These are phyloP conservation scores for Pilophorus perplexus DNA, from an alignment of 2,888 invertebrate genomes.

Conservation along the genomic window DNA sequence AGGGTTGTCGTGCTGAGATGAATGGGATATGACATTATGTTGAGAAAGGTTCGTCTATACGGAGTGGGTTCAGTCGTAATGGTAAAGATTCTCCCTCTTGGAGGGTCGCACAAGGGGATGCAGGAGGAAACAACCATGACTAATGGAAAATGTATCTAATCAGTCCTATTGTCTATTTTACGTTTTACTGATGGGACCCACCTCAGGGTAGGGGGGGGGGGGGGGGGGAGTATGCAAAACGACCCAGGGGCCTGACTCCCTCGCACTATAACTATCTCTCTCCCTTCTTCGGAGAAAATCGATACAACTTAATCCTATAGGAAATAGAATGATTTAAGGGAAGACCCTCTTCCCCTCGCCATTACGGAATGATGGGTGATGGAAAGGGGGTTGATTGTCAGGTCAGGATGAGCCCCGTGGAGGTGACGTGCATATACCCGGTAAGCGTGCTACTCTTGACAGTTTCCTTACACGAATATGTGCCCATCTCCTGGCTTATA, in stretches of 20 bases:
- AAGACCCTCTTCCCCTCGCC: no score
- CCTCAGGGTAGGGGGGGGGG: conserved; percentile 2
- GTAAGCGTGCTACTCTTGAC: conserved; percentile 32
- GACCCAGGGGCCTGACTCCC: conserved; percentile 40
- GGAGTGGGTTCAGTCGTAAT: no score
- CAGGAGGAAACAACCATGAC: conserved; percentile 44
- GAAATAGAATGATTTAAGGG: conserved; percentile 37
- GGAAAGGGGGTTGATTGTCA: conserved; percentile 27
- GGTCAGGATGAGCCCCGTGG: conserved; percentile 31
- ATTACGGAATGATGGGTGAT: neutral
- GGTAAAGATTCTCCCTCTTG: conserved; percentile 35
- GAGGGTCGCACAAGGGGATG: conserved; percentile 30
- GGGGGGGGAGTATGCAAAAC: conserved; percentile 47
- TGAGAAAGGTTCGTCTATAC: no score
- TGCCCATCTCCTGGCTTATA: conserved; percentile 8
- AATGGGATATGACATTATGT: no score
- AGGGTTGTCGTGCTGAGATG: no score
- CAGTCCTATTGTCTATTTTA: conserved; percentile 45
- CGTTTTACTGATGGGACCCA: conserved; percentile 44
- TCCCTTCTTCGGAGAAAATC: conserved; percentile 24
- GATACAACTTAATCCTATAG: conserved; percentile 39
- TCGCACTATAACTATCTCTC: conserved; percentile 8
- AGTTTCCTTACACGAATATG: conserved; percentile 35
- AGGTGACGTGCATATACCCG: conserved; percentile 25
- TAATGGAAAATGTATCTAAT: conserved; percentile 46